Base-by-base conservation (phyloP, 2,113 vertebrate species). In the Daboia siamensis region DNA sequence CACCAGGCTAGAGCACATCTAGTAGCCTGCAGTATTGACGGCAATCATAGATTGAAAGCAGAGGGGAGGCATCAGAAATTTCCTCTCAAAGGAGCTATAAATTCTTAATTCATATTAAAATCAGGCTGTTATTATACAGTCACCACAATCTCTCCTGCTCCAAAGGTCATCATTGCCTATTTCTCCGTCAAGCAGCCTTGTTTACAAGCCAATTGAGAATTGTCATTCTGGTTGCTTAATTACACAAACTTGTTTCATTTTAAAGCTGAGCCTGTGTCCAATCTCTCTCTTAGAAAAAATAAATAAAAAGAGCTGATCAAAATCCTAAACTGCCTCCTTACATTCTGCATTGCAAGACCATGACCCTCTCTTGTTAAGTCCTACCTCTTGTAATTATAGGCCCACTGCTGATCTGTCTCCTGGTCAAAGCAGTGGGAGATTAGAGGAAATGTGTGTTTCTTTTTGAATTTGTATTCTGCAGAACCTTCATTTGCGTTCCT, bases 401-500 rank as follows among this genome's bases (percentile, higher is more conserved):
- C 90, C 17, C 84, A n/a, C 93, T 92, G 94, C 95, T 95, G 86
- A 29, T 93, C 94, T 94, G 86, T 88, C 93, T 0, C 0, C 91
- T 92, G 91, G 92, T 91, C 96, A 95, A 92, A 96, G 95, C 94
- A 95, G 91, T 1, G 0, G 96, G 86, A 94, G 96, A 95, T 95
- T 96, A 90, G 94, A 92, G 88, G 74, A 96, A 92, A 96, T 94
- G 94, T 96, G 92, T 90, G 93, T 95, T 95, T 95, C 94, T 95
- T 88, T 95, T 96, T 95, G 92, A 94, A 94, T 96, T 95, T 93
- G 33, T 93, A 95, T 64, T 94, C 85, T n/a, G 44, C 59, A 57
- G 93, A 96, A 94, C 91, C 90, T 93, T 93, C 61, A 93, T 95
- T 93, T 95, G 93, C 91, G 90, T 90, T 96, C 85, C 10, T 5